These are phyloP conservation scores for Baryphthengus martii DNA, from an alignment of 2,113 vertebrate genomes.

Conservation along the genomic window DNA sequence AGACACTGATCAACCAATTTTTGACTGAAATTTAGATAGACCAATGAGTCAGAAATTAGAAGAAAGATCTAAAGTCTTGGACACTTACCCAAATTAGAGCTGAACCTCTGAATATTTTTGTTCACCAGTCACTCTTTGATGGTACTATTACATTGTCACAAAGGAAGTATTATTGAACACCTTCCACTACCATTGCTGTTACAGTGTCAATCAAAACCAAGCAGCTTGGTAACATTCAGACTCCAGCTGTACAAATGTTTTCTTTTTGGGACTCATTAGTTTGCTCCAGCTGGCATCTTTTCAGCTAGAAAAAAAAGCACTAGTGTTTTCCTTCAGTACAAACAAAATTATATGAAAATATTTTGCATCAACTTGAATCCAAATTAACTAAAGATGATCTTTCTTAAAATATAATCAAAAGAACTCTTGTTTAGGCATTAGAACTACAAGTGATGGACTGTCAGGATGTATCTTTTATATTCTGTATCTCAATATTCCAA, in stretches of 20 bases:
- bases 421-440: not conserved
- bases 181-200: not conserved
- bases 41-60: not conserved
- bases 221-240: constrained; percentile 26
- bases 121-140: not conserved
- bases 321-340: not conserved
- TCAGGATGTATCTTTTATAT: not conserved
- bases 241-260: constrained; percentile 36
- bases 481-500: not conserved
- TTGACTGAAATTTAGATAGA: not conserved
- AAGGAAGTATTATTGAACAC: constrained; percentile 23
- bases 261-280: constrained; percentile 37
- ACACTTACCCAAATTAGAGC: not conserved
- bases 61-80: not conserved
- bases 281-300: constrained; percentile 35
- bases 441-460: not conserved
- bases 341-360: not conserved
- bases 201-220: constrained; percentile 28
- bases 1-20: not conserved
- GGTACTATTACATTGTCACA: not conserved
- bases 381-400: not conserved
- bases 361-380: not conserved
- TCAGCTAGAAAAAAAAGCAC: not conserved
- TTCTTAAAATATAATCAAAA: not conserved
- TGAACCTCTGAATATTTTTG: not conserved